Conservation (phyloP, 2,888 invertebrate genomes). For the Hypomecis punctinalis region DNA sequence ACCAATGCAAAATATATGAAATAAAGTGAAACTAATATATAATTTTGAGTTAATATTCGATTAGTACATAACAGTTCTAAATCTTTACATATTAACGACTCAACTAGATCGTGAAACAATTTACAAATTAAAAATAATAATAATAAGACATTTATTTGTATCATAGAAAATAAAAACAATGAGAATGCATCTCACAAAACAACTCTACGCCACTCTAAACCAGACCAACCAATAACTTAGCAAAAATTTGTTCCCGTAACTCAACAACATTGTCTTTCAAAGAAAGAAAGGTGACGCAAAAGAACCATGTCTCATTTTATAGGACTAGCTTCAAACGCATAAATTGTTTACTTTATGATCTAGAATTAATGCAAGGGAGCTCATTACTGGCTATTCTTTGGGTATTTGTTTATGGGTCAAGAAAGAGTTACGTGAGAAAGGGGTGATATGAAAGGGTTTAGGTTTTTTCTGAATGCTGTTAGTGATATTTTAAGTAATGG, state of each 20-base stretch:
- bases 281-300: constrained; percentile 63
- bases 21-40: too few relatives aligned
- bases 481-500: constrained; percentile 19
- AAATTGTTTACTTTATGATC: constrained; percentile 81
- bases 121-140: too few relatives aligned
- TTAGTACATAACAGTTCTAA: too few relatives aligned
- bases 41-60: too few relatives aligned
- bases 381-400: constrained; percentile 83
- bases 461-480: constrained; percentile 30
- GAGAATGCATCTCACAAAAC: constrained; percentile 1
- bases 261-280: constrained; percentile 72
- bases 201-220: constrained; percentile 55
- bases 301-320: constrained; percentile 81
- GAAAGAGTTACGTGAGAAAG: constrained; percentile 79
- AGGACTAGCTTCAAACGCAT: constrained; percentile 71
- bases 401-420: constrained; percentile 81
- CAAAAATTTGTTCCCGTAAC: constrained; percentile 73
- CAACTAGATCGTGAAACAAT: too few relatives aligned
- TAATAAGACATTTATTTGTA: not conserved
- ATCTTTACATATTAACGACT: too few relatives aligned
- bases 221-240: constrained; percentile 51
- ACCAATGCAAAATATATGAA: too few relatives aligned
- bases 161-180: not conserved
- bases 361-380: constrained; percentile 77
- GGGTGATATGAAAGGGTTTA: constrained; percentile 55